Conservation (phyloP, 2,113 vertebrate genomes). For the Nannospalax galili region DNA sequence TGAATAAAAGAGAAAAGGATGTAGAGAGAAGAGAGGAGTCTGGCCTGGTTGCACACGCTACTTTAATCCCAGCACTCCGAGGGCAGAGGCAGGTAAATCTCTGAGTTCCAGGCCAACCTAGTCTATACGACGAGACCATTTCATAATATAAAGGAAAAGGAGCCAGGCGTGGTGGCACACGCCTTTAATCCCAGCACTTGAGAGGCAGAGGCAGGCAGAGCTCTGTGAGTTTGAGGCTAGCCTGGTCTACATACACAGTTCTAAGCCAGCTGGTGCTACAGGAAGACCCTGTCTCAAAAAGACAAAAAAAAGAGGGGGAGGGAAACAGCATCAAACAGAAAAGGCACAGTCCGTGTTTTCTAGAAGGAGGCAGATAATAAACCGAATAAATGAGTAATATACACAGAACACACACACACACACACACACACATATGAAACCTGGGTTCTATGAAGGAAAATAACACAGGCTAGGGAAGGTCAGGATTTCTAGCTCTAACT, state of each 20-base stretch:
- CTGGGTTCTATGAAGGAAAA: background rate
- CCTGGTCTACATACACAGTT: no score
- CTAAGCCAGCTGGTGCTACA: no score
- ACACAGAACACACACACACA: no score
- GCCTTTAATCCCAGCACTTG: no score
- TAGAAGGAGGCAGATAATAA: background rate
- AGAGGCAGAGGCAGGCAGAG: no score
- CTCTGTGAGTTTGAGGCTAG: no score
- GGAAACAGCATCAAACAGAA: background rate
- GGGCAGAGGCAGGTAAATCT: no score
- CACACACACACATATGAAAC: no score
- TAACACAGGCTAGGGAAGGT: background rate
- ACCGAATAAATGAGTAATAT: background rate
- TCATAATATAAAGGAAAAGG: background rate
- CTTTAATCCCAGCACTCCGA: no score
- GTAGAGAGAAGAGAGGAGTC: background rate
- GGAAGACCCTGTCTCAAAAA: background rate
- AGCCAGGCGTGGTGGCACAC: no score
- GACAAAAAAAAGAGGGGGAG: background rate
- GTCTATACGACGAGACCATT: background rate
- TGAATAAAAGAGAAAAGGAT: background rate
- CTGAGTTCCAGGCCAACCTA: no score
- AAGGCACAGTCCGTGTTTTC: background rate
- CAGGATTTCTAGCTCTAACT: background rate
- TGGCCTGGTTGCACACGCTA: no score